Conservation (phyloP, 2,113 vertebrate species). For the Megaptera novaeangliae region DNA sequence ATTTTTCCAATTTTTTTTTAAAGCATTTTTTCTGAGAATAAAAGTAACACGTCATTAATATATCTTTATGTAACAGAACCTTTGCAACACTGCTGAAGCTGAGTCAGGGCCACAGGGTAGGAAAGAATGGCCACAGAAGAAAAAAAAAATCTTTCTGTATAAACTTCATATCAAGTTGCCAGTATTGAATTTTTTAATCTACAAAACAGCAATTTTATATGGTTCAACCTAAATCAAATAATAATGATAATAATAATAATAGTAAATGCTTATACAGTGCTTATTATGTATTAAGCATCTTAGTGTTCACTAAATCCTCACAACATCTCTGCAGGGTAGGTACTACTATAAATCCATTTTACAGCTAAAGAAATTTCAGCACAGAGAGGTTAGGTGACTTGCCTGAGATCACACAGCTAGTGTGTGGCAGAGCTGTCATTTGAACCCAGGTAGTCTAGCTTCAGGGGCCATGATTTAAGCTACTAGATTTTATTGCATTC, state of each 20-base stretch:
- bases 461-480: neutral
- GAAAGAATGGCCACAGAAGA: neutral
- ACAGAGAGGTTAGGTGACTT: slow-evolving; percentile 25
- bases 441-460: neutral
- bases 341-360: neutral
- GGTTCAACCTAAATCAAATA: neutral
- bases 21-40: neutral
- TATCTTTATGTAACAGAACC: neutral
- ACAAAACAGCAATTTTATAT: neutral
- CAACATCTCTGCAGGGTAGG: neutral
- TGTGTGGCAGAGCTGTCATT: neutral
- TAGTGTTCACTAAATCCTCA: neutral
- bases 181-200: neutral
- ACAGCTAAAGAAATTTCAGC: neutral
- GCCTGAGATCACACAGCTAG: neutral
- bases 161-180: neutral
- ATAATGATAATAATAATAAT: neutral
- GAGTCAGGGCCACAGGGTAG: neutral
- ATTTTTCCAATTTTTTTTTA: neutral
- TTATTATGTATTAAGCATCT: neutral
- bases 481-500: neutral
- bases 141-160: neutral
- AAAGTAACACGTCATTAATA: neutral
- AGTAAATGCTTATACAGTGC: neutral
- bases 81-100: neutral